Evolutionary conservation across 2,113 vertebrate genomes (phyloP), one percentile per base, ranked within the genome.

Genomic region (Gopherus flavomarginatus): DNA sequence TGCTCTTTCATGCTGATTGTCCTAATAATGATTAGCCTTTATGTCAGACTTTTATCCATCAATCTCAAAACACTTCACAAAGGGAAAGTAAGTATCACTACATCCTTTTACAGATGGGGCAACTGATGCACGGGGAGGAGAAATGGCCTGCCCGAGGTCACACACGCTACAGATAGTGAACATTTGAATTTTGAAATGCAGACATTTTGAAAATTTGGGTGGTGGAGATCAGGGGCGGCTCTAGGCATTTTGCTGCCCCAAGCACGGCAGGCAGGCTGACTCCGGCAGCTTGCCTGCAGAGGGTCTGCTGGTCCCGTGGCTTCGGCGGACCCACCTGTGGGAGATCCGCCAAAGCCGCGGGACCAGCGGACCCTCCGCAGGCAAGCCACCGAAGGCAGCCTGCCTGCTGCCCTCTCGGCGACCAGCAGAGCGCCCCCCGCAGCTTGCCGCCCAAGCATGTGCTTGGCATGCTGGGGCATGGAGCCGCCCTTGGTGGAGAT

Each of bases 131-230:
- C 24, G 35, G 21, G 75, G 3, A 11, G 83, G 27, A 78, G 50
- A 53, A 53, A 0, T 42, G 27, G 38, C 6, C 83, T 95, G 81
- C n/a, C 42, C 81, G 24, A 49, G 47, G 9, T 50, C 57, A 2
- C 29, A 65, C 26, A 21, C 52, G 81, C 56, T 57, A 81, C 10
- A 27, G 22, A 2, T 91, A 85, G 72, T 3, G n/a, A 44, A 75
- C 19, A 3, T 22, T 7, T 90, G 88, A 94, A 91, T 88, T 94
- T n/a, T 94, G 86, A 94, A 94, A 85, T 83, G 19, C 53, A 19
- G 81, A 4, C 27, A n/a, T 69, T 90, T 87, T 59, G 81, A 95
- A 95, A 82, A 85, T 72, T 17, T 72, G 65, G 19, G 19, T 38
- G 65, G 17, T 22, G 8, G 65, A 21, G 65, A 5, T 72, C 44